phyloP scores from a whole-genome alignment of 2,888 invertebrate species.

The Lepas anatifera region DNA sequence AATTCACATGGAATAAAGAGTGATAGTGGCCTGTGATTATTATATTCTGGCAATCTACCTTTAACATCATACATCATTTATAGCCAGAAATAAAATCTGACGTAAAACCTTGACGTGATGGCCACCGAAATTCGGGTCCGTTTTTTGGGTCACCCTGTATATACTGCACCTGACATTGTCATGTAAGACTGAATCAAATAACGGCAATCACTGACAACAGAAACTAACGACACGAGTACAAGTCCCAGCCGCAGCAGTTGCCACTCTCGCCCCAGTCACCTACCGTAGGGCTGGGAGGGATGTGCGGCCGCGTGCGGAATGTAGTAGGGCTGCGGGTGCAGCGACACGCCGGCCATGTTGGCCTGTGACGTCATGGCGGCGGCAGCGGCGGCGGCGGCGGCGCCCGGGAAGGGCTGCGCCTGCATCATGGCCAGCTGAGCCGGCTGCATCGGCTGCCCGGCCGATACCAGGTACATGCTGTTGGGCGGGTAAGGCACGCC shows the following conservation, averaged over 20 bases:
- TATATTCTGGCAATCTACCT: too few species aligned
- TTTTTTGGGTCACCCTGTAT: not conserved
- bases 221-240: not conserved
- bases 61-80: too few species aligned
- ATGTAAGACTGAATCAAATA: too few species aligned
- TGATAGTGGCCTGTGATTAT: too few species aligned
- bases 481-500: not conserved
- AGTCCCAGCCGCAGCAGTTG: too few species aligned
- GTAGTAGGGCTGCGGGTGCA: not conserved
- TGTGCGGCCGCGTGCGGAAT: not conserved
- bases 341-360: not conserved
- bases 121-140: not conserved
- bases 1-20: too few species aligned
- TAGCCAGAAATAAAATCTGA: too few species aligned
- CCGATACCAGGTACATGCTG: conserved; percentile 8
- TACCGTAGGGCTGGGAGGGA: not conserved
- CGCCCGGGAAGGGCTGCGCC: not conserved
- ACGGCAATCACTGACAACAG: too few species aligned
- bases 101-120: not conserved
- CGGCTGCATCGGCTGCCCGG: not conserved
- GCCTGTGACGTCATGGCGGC: not conserved
- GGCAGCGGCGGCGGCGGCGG: not conserved
- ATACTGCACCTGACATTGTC: not conserved
- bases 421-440: not conserved
- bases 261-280: not conserved